Evolutionary conservation across 2,113 vertebrate genomes (phyloP).

Genomic region (Glareola pratincola): DNA sequence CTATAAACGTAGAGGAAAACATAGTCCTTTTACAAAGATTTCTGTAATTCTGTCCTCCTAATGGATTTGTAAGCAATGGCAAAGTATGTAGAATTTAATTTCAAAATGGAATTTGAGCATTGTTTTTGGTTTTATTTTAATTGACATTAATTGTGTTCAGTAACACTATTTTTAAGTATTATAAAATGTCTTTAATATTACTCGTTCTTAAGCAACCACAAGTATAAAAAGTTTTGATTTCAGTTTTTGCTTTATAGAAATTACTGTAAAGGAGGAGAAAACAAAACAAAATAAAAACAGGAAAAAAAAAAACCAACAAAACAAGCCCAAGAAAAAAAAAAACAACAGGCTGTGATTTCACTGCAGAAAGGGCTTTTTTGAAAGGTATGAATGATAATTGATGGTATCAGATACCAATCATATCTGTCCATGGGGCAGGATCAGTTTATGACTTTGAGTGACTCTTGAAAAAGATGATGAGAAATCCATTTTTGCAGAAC

Average conservation of each 20-base stretch:
- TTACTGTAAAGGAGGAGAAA: not conserved
- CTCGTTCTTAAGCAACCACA: not conserved
- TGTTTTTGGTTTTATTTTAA: not conserved
- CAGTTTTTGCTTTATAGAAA: not conserved
- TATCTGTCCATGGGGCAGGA: not conserved
- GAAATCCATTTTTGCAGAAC: not conserved
- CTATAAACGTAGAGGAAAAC: not conserved
- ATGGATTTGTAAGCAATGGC: not conserved
- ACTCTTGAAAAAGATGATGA: not conserved
- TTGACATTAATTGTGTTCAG: not conserved
- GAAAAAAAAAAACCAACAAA: accelerated
- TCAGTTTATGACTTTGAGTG: not conserved
- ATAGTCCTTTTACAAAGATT: not conserved
- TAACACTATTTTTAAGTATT: not conserved
- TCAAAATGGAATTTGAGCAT: not conserved
- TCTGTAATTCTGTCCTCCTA: not conserved
- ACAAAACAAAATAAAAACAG: not conserved
- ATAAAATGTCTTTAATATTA: not conserved
- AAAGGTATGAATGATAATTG: not conserved
- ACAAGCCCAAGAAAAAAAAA: too few species aligned
- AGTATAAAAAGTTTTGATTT: not conserved
- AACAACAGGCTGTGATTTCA: not conserved
- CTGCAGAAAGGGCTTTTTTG: not conserved
- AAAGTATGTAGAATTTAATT: not conserved
- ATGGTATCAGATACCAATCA: not conserved